Conservation (phyloP, 2,113 vertebrate genomes). For the Scolopax mira region DNA sequence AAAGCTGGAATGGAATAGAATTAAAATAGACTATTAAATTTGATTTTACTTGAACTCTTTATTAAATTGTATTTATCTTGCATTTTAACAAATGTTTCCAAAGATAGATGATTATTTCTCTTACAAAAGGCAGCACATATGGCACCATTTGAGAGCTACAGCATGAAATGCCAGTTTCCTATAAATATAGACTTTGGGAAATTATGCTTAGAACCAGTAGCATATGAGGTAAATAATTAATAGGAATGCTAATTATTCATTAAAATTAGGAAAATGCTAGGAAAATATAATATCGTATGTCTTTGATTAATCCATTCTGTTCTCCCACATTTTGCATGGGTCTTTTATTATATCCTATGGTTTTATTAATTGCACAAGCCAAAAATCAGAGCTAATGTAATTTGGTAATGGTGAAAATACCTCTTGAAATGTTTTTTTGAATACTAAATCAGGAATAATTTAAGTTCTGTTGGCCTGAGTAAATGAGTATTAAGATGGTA, state of each 20-base stretch:
- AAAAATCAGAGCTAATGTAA: background rate
- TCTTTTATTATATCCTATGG: background rate
- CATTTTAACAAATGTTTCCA: constrained; percentile 11
- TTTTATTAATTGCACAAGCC: background rate
- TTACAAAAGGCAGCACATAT: constrained; percentile 39
- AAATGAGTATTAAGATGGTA: background rate
- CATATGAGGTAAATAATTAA: constrained; percentile 3
- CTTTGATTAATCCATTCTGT: background rate
- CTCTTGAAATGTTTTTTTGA: background rate
- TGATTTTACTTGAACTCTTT: background rate
- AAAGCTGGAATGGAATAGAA: background rate
- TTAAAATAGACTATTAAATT: background rate
- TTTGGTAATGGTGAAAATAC: background rate
- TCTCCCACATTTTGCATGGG: background rate
- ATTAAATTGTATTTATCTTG: constrained; percentile 4
- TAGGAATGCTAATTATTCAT: background rate
- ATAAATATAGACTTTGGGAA: background rate
- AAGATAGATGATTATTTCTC: constrained; percentile 23
- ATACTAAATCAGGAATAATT: background rate
- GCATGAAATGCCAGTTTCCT: background rate
- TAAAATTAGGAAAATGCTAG: background rate
- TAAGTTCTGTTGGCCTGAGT: background rate
- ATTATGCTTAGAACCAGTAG: background rate
- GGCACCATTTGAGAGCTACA: constrained; percentile 12
- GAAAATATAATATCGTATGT: background rate